Evolutionary conservation across 92 coral and sea anemone genomes (phyloP).

Genomic region (Plumapathes pennacea): DNA sequence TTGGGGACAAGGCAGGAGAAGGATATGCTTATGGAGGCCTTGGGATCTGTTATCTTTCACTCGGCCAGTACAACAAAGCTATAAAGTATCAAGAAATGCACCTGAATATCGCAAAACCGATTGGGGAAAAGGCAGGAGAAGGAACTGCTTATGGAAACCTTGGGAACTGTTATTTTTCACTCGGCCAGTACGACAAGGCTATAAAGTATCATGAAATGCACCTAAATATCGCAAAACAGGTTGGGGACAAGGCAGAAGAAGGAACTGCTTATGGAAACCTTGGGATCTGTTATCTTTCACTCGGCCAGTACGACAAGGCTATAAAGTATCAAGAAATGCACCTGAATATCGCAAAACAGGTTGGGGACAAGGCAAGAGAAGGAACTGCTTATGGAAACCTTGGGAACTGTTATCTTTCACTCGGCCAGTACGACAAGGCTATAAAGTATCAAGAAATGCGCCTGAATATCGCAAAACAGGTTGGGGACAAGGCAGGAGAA

Average conservation of each 20-base stretch:
- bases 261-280: not conserved
- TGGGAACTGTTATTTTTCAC: not conserved
- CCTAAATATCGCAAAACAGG: not conserved
- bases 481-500: constrained; percentile 3
- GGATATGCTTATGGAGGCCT: not conserved
- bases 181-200: constrained; percentile 1
- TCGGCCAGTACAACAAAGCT: not conserved
- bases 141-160: constrained; percentile 1
- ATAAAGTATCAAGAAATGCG: not conserved
- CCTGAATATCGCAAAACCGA: constrained; percentile 1
- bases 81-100: not conserved
- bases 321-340: not conserved
- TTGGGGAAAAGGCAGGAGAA: not conserved
- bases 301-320: constrained; percentile 1
- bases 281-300: not conserved
- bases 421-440: constrained; percentile 1
- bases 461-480: not conserved
- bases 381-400: not conserved
- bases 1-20: not conserved
- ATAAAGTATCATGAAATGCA: not conserved
- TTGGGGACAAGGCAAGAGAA: not conserved
- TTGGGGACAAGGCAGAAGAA: not conserved
- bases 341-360: not conserved
- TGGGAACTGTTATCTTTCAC: not conserved
- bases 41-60: constrained; percentile 1